phyloP scores from a whole-genome alignment of 2,797 vertebrate genomes.

The Lophotriccus pileatus region DNA sequence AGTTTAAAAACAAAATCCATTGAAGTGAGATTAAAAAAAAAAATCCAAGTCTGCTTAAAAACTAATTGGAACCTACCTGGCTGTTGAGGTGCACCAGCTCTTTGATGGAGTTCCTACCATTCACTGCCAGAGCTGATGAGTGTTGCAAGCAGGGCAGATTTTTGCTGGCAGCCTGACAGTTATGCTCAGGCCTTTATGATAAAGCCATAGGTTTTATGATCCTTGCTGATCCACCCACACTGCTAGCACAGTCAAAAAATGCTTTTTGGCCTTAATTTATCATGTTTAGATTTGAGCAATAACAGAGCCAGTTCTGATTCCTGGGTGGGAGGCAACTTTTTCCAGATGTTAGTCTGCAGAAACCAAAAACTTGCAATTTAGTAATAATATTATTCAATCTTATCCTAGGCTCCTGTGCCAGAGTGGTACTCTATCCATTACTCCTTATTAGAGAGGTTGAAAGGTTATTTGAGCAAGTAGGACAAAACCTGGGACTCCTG shows the following conservation, averaged over 20 bases:
- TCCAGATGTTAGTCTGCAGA: neutral
- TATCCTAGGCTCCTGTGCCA: neutral
- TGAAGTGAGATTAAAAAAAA: neutral
- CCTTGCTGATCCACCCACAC: conserved; percentile 18
- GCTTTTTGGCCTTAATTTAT: neutral
- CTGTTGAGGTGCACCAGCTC: neutral
- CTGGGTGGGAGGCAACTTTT: conserved; percentile 5
- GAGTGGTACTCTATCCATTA: neutral
- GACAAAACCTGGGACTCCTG: neutral
- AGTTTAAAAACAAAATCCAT: neutral
- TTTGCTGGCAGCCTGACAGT: conserved; percentile 3
- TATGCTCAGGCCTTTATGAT: neutral
- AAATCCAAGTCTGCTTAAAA: neutral
- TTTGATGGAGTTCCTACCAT: neutral
- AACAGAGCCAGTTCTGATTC: neutral
- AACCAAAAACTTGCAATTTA: neutral
- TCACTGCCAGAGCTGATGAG: neutral
- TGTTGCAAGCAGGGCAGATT: neutral
- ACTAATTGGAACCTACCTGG: neutral
- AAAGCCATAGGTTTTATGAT: neutral
- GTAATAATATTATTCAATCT: neutral
- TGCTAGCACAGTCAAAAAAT: neutral
- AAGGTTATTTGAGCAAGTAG: neutral
- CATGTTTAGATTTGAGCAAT: conserved; percentile 6
- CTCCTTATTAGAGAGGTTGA: neutral